Evolutionary conservation across 2,888 invertebrate genomes (phyloP), one percentile per base, ranked within the genome.

Genomic region (Ophion costatus): DNA sequence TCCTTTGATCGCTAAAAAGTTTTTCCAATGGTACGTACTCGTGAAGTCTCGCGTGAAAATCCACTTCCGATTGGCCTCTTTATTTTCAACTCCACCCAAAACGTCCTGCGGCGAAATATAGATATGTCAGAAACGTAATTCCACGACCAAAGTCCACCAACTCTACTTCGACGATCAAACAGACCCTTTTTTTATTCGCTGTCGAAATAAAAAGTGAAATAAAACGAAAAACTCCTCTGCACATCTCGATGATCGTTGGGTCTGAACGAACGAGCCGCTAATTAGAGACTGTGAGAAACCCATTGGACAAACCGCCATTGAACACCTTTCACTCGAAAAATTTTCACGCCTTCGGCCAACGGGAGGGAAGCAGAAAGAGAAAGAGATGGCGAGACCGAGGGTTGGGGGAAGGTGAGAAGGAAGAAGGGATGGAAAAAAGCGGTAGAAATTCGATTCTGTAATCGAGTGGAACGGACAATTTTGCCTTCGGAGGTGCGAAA

Each of bases 261-360:
- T 64, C 51, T 42, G 64, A 77, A 56, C 59, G 67, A 82, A 82
- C 84, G 84, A 76, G 29, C 84, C 79, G 71, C 79, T 85, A 85
- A 85, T 85, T 82, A 85, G 79, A 82, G 84, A 71, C 73, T 59
- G 69, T 22, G 83, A 70, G 51, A 38, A 77, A 56, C 70, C 71
- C 79, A 74, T 80, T 85, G 76, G 83, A 78, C 83, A 80, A 83
- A 80, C 73, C 74, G 29, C 64, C 63, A 29, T 67, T 59, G 74
- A 67, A 69, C 77, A 78, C 74, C 80, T 83, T 81, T 82, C 74
- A 33, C 78, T 81, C 66, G 74, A 24, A 77, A 51, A 76, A 63
- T 82, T 75, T 80, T 66, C 67, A 20, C 78, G 38, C 67, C 66
- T 71, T 51, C 45, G 77, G 78, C 73, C 63, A 63, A 64, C 79